Percentiles rank a stretch among this genome's conserved stretches.
Conservation (phyloP, 64 coral and sea anemone species). For the Hydrozoanthus tunicans region DNA sequence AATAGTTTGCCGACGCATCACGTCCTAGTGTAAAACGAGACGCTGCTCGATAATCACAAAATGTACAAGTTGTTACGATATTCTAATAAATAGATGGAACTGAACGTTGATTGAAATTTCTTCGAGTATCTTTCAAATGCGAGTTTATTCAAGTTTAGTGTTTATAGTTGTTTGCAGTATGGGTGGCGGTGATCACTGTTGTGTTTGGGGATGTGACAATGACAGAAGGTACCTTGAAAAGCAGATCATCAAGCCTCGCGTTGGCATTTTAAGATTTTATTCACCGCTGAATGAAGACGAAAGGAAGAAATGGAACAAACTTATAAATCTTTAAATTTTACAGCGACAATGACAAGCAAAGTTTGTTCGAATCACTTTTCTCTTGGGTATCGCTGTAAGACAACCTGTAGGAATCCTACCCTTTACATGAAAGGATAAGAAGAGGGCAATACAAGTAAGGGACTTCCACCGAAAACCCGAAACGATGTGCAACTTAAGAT, state of each 20-base stretch:
- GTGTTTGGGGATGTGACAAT: constrained; percentile 34
- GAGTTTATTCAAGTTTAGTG: background rate
- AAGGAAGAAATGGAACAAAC: constrained; percentile 26
- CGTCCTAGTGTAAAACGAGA: too few species aligned
- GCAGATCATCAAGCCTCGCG: background rate
- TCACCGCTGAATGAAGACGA: constrained; percentile 25
- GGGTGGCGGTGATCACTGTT: constrained; percentile 22
- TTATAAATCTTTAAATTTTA: constrained; percentile 13
- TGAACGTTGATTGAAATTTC: background rate
- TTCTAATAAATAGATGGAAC: constrained; percentile 33
- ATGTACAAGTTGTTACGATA: background rate
- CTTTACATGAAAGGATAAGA: constrained; percentile 34
- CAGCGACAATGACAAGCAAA: background rate
- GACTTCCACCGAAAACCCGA: constrained; percentile 2
- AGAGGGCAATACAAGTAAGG: background rate
- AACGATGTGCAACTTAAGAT: background rate
- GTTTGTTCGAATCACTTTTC: constrained; percentile 19
- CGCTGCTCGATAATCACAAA: background rate
- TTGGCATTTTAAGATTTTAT: constrained; percentile 40
- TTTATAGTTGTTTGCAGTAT: background rate
- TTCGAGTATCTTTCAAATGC: background rate
- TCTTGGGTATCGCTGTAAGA: background rate
- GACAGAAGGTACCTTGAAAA: constrained; percentile 16
- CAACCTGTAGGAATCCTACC: constrained; percentile 8
- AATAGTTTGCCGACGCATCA: too few species aligned